Base-by-base conservation (phyloP, 2,113 vertebrate species). In the Callaeas wilsoni region DNA sequence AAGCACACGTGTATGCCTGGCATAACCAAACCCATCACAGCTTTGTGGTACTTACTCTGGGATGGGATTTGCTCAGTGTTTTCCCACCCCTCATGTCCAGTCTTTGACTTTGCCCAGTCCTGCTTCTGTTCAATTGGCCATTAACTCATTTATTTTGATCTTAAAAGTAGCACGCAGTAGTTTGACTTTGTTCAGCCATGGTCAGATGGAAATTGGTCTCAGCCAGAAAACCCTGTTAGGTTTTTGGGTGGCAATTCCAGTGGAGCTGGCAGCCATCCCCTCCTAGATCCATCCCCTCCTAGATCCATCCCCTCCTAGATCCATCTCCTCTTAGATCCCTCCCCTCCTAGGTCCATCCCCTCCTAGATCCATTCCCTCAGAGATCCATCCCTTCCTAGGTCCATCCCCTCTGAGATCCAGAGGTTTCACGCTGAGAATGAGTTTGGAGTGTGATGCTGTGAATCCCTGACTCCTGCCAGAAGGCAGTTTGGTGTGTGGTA, bases 101-200 rank as follows among this genome's bases (percentile, higher is more conserved):
- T 92, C 64, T 93, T 94, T 91, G 42, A 35, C 84, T 96, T 96
- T 96, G 94, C 96, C 94, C 96, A 95, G 93, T 96, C 93, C 94
- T 94, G 65, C 92, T 96, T 95, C 94, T 94, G 20, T 89, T 95
- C 67, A 78, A 3, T 75, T 87, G 92, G 93, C 94, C 96, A 96
- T 94, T 94, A 92, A 89, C 93, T 95, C 96, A 96, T 96, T 82
- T 49, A 84, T 92, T 96, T 96, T 93, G 83, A 92, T 75, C 94
- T 96, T 95, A 96, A 96, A 97, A 95, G 96, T 96, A 93, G 92
- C 94, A 13, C 15, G n/a, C 32, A 35, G 47, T 53, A 39, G 60
- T 12, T 60, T 27, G 53, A n/a, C 19, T 87, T 70, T 39, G 55
- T 33, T 70, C 15, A 32, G 71, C 50, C 12, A 0, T 39, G 57